A percentile compares a stretch with the other conserved stretches of the same genome.
Evolutionary conservation across 2,797 vertebrate genomes (phyloP).

Genomic region (Microhierax caerulescens): DNA sequence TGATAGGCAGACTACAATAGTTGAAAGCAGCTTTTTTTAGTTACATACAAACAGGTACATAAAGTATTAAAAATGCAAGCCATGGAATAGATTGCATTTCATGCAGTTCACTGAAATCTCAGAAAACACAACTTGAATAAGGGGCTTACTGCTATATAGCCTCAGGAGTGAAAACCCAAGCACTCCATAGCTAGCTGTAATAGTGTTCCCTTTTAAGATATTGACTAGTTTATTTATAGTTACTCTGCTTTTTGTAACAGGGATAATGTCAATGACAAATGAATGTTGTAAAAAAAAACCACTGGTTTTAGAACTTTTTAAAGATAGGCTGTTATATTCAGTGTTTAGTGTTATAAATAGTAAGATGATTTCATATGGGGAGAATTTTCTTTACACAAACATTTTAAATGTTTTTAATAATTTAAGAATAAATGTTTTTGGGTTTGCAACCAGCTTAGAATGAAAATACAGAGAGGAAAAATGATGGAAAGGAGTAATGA

Average conservation of each 20-base stretch:
- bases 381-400: not conserved
- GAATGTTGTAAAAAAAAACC: not conserved
- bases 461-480: not conserved
- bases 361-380: not conserved
- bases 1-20: not conserved
- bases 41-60: not conserved
- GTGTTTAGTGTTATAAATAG: not conserved
- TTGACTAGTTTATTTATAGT: slow-evolving; percentile 9
- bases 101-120: not conserved
- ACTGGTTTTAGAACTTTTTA: not conserved
- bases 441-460: not conserved
- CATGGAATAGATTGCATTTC: not conserved
- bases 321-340: not conserved
- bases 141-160: not conserved
- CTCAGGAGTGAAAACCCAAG: not conserved
- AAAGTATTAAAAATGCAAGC: not conserved
- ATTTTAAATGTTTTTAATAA: not conserved
- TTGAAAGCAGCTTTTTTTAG: not conserved
- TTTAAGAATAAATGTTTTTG: not conserved
- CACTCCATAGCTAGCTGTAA: not conserved
- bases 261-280: not conserved
- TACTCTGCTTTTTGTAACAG: not conserved
- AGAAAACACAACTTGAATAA: not conserved
- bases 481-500: not conserved
- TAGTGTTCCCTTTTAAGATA: not conserved